These are phyloP conservation scores for Neoascia interrupta DNA, from an alignment of 2,888 invertebrate species.

Conservation along the genomic window DNA sequence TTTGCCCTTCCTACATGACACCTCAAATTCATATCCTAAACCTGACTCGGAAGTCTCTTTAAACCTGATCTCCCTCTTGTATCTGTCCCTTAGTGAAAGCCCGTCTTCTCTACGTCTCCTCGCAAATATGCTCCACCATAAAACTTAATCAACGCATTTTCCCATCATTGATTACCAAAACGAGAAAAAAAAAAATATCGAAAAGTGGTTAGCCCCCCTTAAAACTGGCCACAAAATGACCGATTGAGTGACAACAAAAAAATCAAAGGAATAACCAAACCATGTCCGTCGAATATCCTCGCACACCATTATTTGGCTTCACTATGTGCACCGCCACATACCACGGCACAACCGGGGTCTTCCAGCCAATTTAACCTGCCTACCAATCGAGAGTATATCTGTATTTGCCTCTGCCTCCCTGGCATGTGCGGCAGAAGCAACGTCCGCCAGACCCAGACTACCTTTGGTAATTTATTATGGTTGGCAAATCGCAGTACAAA, in stretches of 20 bases:
- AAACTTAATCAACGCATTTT: constrained; percentile 49
- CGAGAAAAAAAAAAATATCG: too few species aligned
- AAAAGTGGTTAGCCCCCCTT: constrained; percentile 63
- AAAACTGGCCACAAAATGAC: constrained; percentile 63
- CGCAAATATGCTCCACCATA: neutral
- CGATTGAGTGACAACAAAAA: constrained; percentile 53
- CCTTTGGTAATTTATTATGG: constrained; percentile 67
- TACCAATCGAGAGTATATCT: constrained; percentile 37
- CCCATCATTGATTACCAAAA: constrained; percentile 63
- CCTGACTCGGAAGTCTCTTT: too few species aligned
- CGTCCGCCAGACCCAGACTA: too few species aligned
- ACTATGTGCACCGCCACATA: constrained; percentile 44
- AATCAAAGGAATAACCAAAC: constrained; percentile 1
- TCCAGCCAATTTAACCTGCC: constrained; percentile 69
- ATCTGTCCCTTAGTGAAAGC: too few species aligned
- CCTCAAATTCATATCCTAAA: too few species aligned
- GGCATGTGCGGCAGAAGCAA: constrained; percentile 1
- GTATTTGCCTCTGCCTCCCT: neutral
- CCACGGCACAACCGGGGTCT: too few species aligned
- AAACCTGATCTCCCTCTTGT: too few species aligned
- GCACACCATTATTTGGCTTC: constrained; percentile 58
- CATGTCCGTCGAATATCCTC: constrained; percentile 46
- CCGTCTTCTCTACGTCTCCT: too few species aligned
- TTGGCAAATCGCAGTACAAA: constrained; percentile 69
- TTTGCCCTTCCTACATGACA: too few species aligned